Evolutionary conservation across 2,797 vertebrate species (phyloP).

Genomic region (Sebastes trivittatus): DNA sequence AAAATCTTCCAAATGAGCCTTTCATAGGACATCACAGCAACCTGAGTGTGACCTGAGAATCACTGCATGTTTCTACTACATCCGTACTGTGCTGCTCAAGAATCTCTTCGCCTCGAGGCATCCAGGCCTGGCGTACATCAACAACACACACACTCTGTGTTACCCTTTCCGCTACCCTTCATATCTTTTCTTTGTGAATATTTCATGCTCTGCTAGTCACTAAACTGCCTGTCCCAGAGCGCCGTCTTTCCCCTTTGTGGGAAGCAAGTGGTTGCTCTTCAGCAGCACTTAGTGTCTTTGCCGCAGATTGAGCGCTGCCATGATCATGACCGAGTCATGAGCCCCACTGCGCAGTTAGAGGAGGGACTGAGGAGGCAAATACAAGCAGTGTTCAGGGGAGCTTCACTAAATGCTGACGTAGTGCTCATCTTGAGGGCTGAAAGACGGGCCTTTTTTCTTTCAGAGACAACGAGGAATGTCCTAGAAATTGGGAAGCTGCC

Average conservation of each 20-base stretch:
- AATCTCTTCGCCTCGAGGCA: slow-evolving; percentile 14
- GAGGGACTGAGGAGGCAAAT: background rate
- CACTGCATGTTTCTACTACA: background rate
- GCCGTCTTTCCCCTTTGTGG: slow-evolving; percentile 44
- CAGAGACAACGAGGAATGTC: slow-evolving; percentile 13
- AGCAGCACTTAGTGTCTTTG: slow-evolving; percentile 60
- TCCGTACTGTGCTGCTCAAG: background rate
- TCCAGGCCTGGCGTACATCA: background rate
- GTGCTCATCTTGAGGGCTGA: background rate
- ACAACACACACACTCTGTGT: background rate
- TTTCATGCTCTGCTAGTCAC: slow-evolving; percentile 69
- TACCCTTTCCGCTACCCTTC: slow-evolving; percentile 18
- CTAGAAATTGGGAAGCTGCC: slow-evolving; percentile 17
- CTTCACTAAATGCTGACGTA: slow-evolving; percentile 6
- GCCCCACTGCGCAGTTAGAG: slow-evolving; percentile 21
- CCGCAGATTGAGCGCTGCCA: slow-evolving; percentile 23
- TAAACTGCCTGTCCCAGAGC: slow-evolving; percentile 65
- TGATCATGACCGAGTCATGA: slow-evolving; percentile 52
- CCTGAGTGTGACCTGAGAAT: background rate
- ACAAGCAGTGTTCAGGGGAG: slow-evolving; percentile 23
- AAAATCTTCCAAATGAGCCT: background rate
- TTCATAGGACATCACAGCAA: background rate
- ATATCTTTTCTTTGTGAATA: slow-evolving; percentile 52
- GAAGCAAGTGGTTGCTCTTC: slow-evolving; percentile 54
- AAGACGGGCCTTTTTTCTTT: background rate